Conservation (phyloP, 1,140 invertebrate species). For the Eumaeus atala region DNA sequence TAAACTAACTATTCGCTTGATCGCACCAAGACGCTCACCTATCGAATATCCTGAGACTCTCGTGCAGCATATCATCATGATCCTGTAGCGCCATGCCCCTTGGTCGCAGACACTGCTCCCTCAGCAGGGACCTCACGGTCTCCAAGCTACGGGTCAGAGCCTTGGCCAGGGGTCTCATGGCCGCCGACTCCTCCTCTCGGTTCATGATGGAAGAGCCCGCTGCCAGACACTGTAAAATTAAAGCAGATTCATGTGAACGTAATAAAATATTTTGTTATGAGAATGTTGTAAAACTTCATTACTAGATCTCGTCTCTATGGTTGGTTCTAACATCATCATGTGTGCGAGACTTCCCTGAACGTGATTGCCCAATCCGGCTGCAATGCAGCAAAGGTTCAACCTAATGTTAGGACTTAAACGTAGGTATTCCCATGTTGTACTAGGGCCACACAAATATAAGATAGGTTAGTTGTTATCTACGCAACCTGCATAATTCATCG, state of each 20-base stretch:
- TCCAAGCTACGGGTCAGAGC: conserved; percentile 96
- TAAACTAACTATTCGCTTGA: too few relatives aligned
- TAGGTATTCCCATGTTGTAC: too few relatives aligned
- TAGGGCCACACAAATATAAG: too few relatives aligned
- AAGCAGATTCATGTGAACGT: too few relatives aligned
- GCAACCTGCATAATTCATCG: too few relatives aligned
- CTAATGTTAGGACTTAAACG: too few relatives aligned
- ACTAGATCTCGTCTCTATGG: too few relatives aligned
- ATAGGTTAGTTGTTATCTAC: too few relatives aligned
- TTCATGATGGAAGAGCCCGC: conserved; percentile 98
- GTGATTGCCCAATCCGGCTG: too few relatives aligned
- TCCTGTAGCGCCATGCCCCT: conserved; percentile 53
- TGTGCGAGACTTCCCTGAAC: background rate
- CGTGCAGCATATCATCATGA: conserved; percentile 84
- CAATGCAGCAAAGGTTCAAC: too few relatives aligned
- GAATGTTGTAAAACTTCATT: too few relatives aligned
- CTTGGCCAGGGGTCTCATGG: conserved; percentile 97
- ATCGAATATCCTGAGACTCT: conserved; percentile 95
- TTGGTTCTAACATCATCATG: background rate
- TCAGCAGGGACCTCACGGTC: conserved; percentile 89
- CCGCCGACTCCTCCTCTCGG: conserved; percentile 93
- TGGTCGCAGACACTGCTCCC: conserved; percentile 86
- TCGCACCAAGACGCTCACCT: conserved; percentile 71
- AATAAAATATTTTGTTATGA: background rate
- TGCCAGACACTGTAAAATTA: conserved; percentile 84